Base-by-base conservation (phyloP, 2,113 vertebrate species). In the Prolemur simus region DNA sequence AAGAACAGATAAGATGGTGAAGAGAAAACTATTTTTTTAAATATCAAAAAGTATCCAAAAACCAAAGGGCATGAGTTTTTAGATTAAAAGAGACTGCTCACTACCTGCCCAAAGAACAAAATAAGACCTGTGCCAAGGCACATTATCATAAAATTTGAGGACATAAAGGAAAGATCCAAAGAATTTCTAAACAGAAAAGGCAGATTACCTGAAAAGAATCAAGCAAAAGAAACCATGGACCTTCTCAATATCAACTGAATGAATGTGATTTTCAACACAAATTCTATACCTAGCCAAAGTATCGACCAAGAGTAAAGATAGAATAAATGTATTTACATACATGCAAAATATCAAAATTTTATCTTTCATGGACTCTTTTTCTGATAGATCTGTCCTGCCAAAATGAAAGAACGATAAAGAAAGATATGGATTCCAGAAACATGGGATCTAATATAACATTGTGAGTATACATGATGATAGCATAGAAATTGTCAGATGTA, bases 251-350 rank as follows among this genome's bases (percentile, higher is more conserved):
- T 27, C 25, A 54, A 58, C 14, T 83, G 56, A 82, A 27, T 80
- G 9, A 87, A 78, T 80, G 71, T 25, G 6, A 78, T 90, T 87
- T 86, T 68, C 74, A 94, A 37, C 20, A 21, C 85, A 82, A 87
- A 84, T 95, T 93, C 39, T 93, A 81, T 68, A 80, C n/a, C 56
- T 49, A 84, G 21, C 21, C 47, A 85, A 94, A 89, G 11, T 91
- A 45, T 78, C 63, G 37, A 84, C 25, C 45, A 84, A 58, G 21
- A 78, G 47, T 66, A 3, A 77, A 83, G 29, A 64, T 0, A 94
- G 29, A 83, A 54, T 66, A 32, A 42, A 20, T 52, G 15, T 73
- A 87, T 71, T 86, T 34, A 77, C 13, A 86, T 64, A 73, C 18
- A 37, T 25, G 13, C 21, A 66, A 77, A 54, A 6, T 64, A 90